Base-by-base conservation (phyloP, 2,113 vertebrate species). In the Micronycteris hirsuta region DNA sequence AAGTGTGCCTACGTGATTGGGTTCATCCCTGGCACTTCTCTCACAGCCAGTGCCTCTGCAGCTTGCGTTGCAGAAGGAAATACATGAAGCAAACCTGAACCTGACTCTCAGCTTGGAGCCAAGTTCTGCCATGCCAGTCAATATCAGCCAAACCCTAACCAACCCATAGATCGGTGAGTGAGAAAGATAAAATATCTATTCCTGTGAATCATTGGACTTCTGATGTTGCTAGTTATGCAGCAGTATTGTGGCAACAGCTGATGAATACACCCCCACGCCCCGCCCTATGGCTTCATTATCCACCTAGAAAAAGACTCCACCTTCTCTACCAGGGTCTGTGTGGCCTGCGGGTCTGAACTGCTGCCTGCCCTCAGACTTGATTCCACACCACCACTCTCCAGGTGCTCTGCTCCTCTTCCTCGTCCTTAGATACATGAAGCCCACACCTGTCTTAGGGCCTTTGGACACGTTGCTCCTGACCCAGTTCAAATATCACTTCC, bases 401-500 rank as follows among this genome's bases (percentile, higher is more conserved):
- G 38, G 36, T 8, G 33, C 16, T 73, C 16, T 54, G 22, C 6
- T 28, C 33, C 41, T 63, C 31, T 16, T 86, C 41, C 26, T 73
- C 2, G 14, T 87, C 26, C 13, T 5, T 10, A 4, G n/a, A 58
- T 24, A 19, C 33, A 31, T 10, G 54, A 24, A 20, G 19, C 49
- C n/a, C 82, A 3, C 15, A 5, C 3, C 16, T 71, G 86, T 78
- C 38, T 56, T 45, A 10, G 36, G 82, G 24, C 71, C 38, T 91
- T 74, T 68, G 54, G 1, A 28, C 9, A 7, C 0, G 0, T 56
- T n/a, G 38, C 52, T 49, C 56, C 38, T 43, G 4, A 52, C 24
- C 65, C 26, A 47, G 22, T 80, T 63, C 41, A 54, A 47, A 41
- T 28, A 65, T 20, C 5, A 26, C 83, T 74, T 74, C 45, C 38